Evolutionary conservation across 2,888 invertebrate genomes (phyloP), one percentile per base, ranked within the genome.

Genomic region (Marasmarcha lunaedactyla): DNA sequence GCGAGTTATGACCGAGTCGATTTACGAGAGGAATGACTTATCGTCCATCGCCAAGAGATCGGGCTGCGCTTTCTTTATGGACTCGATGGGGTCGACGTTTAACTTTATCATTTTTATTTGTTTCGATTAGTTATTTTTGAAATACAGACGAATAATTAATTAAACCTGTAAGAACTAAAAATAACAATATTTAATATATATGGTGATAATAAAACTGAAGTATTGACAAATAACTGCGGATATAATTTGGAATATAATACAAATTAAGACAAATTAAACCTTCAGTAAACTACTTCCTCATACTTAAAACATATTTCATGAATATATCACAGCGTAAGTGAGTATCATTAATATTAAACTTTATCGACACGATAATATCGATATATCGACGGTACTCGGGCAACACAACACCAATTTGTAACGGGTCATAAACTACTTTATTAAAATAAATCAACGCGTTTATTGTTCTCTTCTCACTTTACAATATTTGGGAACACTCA

Each of bases 381-480:
- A 68, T 57, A 57, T 50, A 50, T 49, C 40, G 39, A 38, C 10
- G 36, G n/a, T 14, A 33, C 43, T 43, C 43, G 36, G 47, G 43
- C 76, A 76, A 71, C 73, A 69, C 64, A 65, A 65, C 70, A 61
- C 69, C 77, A 78, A 79, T 79, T 77, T 78, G 79, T 77, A 65
- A 64, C 60, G 55, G 65, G 59, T 63, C 72, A 78, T 81, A 79
- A 78, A 79, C 79, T 73, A 77, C 62, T 73, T 76, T 76, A 79
- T 78, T 77, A 76, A 74, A 74, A 79, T 79, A 79, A 79, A 79
- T 79, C 78, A 78, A 63, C 54, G 52, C 53, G 59, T 73, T 76
- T 78, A 79, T 78, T 79, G 76, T 78, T 79, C 71, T 71, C 66
- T 71, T 76, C 73, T 67, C 74, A 66, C 76, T 68, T 73, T 64